These are phyloP conservation scores for Diadema setosum DNA, from an alignment of 35 echinoderm and acorn worm species.

Conservation along the genomic window DNA sequence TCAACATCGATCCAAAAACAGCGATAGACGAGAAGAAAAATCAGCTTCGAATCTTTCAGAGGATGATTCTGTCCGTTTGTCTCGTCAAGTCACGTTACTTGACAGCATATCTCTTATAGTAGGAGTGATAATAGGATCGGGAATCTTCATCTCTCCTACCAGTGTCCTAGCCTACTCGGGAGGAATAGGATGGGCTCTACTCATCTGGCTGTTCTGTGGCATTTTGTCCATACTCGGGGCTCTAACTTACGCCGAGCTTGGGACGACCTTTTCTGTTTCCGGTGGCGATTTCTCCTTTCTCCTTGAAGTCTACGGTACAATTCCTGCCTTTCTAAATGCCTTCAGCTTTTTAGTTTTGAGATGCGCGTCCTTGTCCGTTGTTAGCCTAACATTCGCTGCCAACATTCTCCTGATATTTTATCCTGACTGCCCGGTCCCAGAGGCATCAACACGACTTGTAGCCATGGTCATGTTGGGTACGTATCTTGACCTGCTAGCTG, in stretches of 20 bases:
- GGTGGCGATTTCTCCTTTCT: conserved; percentile 69
- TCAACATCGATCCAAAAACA: too few relatives aligned
- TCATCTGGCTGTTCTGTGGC: conserved; percentile 13
- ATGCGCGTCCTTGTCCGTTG: neutral
- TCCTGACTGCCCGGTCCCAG: neutral
- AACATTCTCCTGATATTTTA: conserved; percentile 11
- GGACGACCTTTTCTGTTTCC: conserved; percentile 61
- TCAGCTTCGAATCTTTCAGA: neutral
- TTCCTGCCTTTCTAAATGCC: conserved; percentile 48
- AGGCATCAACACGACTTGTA: too few relatives aligned
- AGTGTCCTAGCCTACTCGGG: conserved; percentile 53
- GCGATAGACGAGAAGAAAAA: neutral
- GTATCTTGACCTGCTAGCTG: too few relatives aligned
- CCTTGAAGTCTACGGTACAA: conserved; percentile 31
- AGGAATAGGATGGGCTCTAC: conserved; percentile 33
- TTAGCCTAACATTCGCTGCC: neutral
- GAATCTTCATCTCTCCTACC: conserved; percentile 70
- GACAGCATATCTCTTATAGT: conserved; percentile 31
- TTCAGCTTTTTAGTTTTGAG: conserved; percentile 44
- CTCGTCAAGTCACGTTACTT: conserved; percentile 12
- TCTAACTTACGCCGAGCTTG: conserved; percentile 67
- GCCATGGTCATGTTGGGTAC: too few relatives aligned
- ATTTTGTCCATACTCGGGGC: conserved; percentile 35
- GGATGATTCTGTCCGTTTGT: neutral
- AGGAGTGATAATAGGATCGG: conserved; percentile 57